Base-by-base conservation (phyloP, 37 sponge, comb jelly and placozoan genomes). In the Crambe crambe region DNA sequence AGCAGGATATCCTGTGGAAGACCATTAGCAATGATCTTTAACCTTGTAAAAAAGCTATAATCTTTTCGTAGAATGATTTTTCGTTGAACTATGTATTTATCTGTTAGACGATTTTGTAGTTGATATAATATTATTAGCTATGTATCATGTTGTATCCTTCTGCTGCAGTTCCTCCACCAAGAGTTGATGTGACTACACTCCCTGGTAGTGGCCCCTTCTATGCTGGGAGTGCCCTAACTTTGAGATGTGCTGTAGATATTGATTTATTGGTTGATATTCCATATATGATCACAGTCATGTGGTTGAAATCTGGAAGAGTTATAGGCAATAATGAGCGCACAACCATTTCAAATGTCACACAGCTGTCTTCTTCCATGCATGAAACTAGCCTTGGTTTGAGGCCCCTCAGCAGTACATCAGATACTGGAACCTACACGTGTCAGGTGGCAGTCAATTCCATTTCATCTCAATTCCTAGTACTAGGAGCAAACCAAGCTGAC, bases 341-440 rank as follows among this genome's bases (percentile, higher is more conserved):
- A 20, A 37, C 38, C 36, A 35, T 68, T 35, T 36, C 69, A 5
- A 35, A 68, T 68, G 38, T 35, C 21, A 20, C 38, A 68, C 69
- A 68, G 38, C 69, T 68, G 38, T 68, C 69, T 36, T 18, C 69
- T 31, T 32, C 15, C 31, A 23, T 42, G 3, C 41, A 43, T 43
- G 42, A 44, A 43, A 5, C 54, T 29, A 43, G 30, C 8, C 2
- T 43, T 39, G 73, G 20, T 22, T 23, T 72, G 31, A 40, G 27
- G 6, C 25, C 73, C 6, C 54, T 72, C 54, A 72, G 73, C 54
- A 22, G 5, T 22, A 21, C 25, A 5, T 43, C 22, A 8, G 73
- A 72, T 43, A 72, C 30, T 42, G 73, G 73, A 43, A 12, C 54
- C 3, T 72, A 72, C 54, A 43, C 73, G 5, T 72, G 73, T 42